Conservation (phyloP, 2,797 vertebrate genomes). For the Natrix natrix region DNA sequence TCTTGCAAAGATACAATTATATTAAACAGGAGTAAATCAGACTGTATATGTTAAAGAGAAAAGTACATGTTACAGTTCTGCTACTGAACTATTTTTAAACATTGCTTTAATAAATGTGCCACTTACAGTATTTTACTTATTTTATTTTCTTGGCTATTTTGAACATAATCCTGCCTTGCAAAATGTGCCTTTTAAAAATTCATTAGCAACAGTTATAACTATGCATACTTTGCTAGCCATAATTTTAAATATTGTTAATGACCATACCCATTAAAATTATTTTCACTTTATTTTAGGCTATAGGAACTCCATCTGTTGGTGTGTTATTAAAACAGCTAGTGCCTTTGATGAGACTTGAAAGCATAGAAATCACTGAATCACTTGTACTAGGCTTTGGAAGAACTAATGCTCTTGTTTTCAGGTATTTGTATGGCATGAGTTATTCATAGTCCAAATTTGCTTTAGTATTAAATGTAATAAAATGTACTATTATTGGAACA, state of each 20-base stretch:
- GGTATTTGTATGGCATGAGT: constrained; percentile 69
- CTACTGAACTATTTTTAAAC: not conserved
- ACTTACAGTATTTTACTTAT: not conserved
- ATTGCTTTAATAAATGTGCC: not conserved
- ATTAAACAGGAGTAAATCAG: not conserved
- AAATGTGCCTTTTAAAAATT: not conserved
- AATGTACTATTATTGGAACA: constrained; percentile 8
- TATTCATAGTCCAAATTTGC: not conserved
- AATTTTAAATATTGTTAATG: constrained; percentile 30
- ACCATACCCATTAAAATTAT: constrained; percentile 24
- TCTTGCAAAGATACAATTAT: not conserved
- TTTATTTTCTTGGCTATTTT: constrained; percentile 32
- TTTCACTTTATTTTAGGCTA: constrained; percentile 79
- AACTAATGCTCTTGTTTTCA: constrained; percentile 96
- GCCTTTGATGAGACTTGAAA: constrained; percentile 97
- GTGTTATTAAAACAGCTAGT: constrained; percentile 95
- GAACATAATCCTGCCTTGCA: constrained; percentile 6
- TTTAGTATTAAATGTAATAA: not conserved
- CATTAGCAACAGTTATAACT: constrained; percentile 19
- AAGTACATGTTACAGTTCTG: not conserved
- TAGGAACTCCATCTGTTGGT: constrained; percentile 94
- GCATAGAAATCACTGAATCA: constrained; percentile 97
- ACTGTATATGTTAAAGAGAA: not conserved
- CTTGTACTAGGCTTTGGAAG: constrained; percentile 96
- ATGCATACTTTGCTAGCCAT: constrained; percentile 37